Base-by-base conservation (phyloP, 2,888 invertebrate genomes). In the Aphrophora alni region DNA sequence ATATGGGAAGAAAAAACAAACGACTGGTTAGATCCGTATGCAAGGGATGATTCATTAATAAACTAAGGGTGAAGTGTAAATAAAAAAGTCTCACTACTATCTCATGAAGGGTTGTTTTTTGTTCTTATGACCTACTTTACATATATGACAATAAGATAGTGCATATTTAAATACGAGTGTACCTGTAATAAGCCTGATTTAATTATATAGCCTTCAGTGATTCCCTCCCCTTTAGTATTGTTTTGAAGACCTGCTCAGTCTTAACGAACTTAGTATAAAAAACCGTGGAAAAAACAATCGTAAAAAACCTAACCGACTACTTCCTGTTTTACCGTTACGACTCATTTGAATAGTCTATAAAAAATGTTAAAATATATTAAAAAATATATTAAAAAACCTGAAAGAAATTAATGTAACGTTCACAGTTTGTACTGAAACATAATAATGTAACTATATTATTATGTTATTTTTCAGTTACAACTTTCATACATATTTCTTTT, bases 31-130 rank as follows among this genome's bases (percentile, higher is more conserved):
- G 78, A 81, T 33, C 38, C 38, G 59, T 51, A 68, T 75, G 74
- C 44, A 78, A 74, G 77, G 81, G 73, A 77, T 78, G 75, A 59
- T 78, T 81, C 81, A 81, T 81, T 81, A 81, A 81, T 77, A 78
- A 78, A 78, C 78, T 59, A 33, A 72, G 81, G 81, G 78, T 81
- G 81, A 81, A 78, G 78, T 81, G 81, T 81, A 81, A 81, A 81
- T 78, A 81, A 81, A 81, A 78, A 78, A 17, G 72, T 21, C 59
- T 59, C 59, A 59, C 69, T 25, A 74, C 77, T 77, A 81, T 81
- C 77, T 73, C 75, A 44, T 59, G 27, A 51, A 51, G 38, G 71
- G 21, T 7, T 2, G 25, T 27, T 44, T 77, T 77, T 81, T 71
- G 81, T 78, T 78, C 78, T 74, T 70, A 70, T 75, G 75, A 77